Evolutionary conservation across 2,888 invertebrate species (phyloP).

Genomic region (Sipha maydis): DNA sequence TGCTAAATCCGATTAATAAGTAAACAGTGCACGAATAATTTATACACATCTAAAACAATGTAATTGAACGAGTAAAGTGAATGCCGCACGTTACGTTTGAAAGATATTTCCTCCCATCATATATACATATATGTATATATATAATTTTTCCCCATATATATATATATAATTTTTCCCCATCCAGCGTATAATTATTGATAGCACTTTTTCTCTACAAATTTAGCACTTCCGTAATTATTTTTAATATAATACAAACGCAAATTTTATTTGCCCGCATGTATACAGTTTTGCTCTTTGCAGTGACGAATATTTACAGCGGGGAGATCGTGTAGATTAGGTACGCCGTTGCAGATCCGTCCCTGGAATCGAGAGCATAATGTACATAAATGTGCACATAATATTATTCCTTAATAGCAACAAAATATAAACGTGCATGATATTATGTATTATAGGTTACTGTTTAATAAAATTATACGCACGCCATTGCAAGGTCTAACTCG

Average conservation of each 20-base stretch:
- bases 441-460: too few relatives aligned
- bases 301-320: not conserved
- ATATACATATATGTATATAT: not conserved
- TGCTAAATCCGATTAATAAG: conserved; percentile 47
- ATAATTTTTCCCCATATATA: not conserved
- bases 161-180: not conserved
- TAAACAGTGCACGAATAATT: conserved; percentile 54
- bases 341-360: not conserved
- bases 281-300: not conserved
- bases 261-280: conserved; percentile 1
- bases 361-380: not conserved
- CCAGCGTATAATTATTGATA: conserved; percentile 24
- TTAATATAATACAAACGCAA: conserved; percentile 30
- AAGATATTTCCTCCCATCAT: conserved; percentile 3
- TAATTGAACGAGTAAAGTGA: conserved; percentile 57
- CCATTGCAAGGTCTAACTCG: too few relatives aligned
- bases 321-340: not conserved
- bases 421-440: too few relatives aligned
- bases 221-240: conserved; percentile 34
- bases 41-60: conserved; percentile 46
- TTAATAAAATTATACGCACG: too few relatives aligned
- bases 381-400: too few relatives aligned
- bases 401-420: too few relatives aligned
- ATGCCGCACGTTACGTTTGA: conserved; percentile 8
- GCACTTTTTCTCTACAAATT: conserved; percentile 31